Evolutionary conservation across 2,888 invertebrate genomes (phyloP).

Genomic region (Tenodera sinensis): DNA sequence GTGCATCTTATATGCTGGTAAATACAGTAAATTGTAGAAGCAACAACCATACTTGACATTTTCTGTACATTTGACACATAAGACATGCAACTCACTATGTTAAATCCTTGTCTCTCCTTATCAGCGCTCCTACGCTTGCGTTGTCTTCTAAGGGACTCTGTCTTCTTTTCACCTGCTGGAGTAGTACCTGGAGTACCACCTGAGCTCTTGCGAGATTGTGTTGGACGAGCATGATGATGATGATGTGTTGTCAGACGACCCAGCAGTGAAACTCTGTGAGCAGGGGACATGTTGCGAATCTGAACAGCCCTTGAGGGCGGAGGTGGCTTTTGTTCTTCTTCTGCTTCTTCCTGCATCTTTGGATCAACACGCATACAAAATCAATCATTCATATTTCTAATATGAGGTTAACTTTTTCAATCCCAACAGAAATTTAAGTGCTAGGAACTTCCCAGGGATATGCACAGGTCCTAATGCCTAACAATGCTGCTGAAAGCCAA

Average conservation of each 20-base stretch:
- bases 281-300: slow-evolving; percentile 32
- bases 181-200: slow-evolving; percentile 14
- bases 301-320: slow-evolving; percentile 10
- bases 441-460: no score
- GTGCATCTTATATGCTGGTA: no score
- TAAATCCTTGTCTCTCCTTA: slow-evolving; percentile 43
- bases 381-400: no score
- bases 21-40: no score
- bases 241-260: slow-evolving; percentile 31
- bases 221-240: slow-evolving; percentile 1
- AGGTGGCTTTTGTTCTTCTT: slow-evolving; percentile 17
- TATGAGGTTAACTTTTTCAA: no score
- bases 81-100: slow-evolving; percentile 57
- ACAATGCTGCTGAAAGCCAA: no score
- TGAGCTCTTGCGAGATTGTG: slow-evolving; percentile 27
- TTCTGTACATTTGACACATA: not conserved
- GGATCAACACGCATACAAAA: not conserved
- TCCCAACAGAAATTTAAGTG: no score
- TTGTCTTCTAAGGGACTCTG: slow-evolving; percentile 47
- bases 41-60: no score
- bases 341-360: slow-evolving; percentile 20
- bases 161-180: slow-evolving; percentile 40
- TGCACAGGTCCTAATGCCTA: no score
- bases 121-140: slow-evolving; percentile 61
- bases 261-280: slow-evolving; percentile 28